Base-by-base conservation (phyloP, 2,113 vertebrate genomes). In the Marmota monax region DNA sequence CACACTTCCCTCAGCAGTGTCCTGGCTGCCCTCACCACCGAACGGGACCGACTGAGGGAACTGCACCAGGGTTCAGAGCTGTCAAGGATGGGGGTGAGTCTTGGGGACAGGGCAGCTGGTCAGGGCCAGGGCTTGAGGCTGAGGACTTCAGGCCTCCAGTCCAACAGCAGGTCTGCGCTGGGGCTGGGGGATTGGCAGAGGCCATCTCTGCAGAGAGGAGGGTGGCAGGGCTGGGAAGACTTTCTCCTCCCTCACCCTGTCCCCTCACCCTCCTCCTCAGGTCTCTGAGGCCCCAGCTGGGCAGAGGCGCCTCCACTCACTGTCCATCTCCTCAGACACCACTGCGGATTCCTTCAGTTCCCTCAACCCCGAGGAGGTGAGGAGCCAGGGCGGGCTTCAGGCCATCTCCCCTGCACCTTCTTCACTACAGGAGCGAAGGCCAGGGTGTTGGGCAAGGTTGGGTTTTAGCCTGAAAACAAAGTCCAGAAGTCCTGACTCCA, bases 321-420 rank as follows among this genome's bases (percentile, higher is more conserved):
- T 99, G 72, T 99, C 99, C 17, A 79, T 99, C 92, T 99, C 99
- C 96, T 99, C 99, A 0, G 99, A 99, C 89, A 99, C 99, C 93
- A 98, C 99, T 0, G 99, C 99, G 4, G 99, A 99, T 90, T 99
- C 99, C 93, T 99, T 99, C 53, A 99, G 99, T 95, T 99, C 99
- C 61, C 99, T 99, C 79, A 98, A 97, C 56, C 98, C 98, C 0
- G 99, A 99, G n/a, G 99, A 99, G 99, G 99, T 99, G 79, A 88
- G 25, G 92, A 13, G 27, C 25, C 0, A 0, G 61, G 22, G 12
- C 1, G 23, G 20, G 29, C 25, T 17, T 2, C 1, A 51, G 23
- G 10, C 1, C 22, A 0, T n/a, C 73, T 29, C 13, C 20, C 48
- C 56, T 18, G 51, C 0, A 5, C 58, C 53, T 89, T 34, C 25